phyloP scores from a whole-genome alignment of 2,113 vertebrate genomes.

The Cyphomyrus discorhynchus region DNA sequence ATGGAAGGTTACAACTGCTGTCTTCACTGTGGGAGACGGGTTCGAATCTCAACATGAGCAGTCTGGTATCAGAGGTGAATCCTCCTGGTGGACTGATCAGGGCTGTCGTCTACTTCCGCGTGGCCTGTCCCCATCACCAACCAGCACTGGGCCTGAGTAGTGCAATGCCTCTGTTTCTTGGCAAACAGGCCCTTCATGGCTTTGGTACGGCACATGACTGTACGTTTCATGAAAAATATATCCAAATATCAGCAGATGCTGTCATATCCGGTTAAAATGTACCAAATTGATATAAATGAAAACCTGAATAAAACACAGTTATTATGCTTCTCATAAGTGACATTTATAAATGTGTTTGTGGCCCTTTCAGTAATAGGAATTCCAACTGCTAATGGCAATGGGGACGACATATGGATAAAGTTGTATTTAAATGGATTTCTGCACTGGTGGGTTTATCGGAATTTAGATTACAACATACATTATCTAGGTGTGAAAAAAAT shows the following conservation, averaged over 20 bases:
- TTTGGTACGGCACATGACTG: neutral
- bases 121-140: neutral
- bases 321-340: neutral
- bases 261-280: neutral
- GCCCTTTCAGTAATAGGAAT: neutral
- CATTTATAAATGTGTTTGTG: neutral
- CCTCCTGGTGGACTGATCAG: neutral
- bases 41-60: neutral
- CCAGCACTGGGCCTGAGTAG: neutral
- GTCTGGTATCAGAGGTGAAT: neutral
- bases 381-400: neutral
- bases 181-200: neutral
- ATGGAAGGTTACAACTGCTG: neutral
- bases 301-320: constrained; percentile 7
- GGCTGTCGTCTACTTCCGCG: neutral
- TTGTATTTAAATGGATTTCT: constrained; percentile 6
- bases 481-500: neutral
- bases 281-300: neutral
- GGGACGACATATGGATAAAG: neutral
- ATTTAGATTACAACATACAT: constrained; percentile 10
- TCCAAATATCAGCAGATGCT: neutral
- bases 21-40: neutral
- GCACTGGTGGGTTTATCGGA: neutral
- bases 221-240: neutral
- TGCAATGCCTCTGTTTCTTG: neutral